phyloP scores from a whole-genome alignment of 2,888 invertebrate genomes.

The Hemicrepidius hirtus region DNA sequence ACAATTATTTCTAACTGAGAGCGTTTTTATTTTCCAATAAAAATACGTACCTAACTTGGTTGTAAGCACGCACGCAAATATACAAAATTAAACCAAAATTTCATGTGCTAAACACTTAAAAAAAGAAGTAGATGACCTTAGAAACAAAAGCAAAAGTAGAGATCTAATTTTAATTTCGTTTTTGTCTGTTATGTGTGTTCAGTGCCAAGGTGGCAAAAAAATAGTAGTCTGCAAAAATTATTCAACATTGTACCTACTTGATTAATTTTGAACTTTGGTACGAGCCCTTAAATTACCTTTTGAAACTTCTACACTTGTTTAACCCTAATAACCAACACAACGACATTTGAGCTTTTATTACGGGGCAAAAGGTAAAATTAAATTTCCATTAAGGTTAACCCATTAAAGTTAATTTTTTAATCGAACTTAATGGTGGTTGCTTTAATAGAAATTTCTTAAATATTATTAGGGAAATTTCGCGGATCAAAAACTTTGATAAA shows the following conservation, averaged over 20 bases:
- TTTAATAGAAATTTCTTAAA: too few species aligned
- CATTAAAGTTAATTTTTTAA: not conserved
- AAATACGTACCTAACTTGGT: not conserved
- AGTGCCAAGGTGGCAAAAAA: not conserved
- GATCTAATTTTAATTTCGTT: constrained; percentile 1
- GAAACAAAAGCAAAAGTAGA: constrained; percentile 9
- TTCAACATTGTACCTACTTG: too few species aligned
- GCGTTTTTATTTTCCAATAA: too few species aligned
- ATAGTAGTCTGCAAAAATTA: not conserved
- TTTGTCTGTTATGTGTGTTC: not conserved
- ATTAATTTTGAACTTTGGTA: too few species aligned
- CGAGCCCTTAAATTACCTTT: too few species aligned
- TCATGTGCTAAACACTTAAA: constrained; percentile 8
- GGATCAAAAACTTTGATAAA: too few species aligned
- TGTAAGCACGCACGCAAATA: too few species aligned
- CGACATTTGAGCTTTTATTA: not conserved
- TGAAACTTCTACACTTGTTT: too few species aligned
- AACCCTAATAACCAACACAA: not conserved
- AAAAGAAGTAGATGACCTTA: constrained; percentile 3
- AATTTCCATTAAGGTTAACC: not conserved
- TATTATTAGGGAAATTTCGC: too few species aligned
- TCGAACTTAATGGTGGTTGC: too few species aligned
- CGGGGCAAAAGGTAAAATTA: not conserved
- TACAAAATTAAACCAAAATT: not conserved
- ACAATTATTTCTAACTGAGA: too few species aligned